phyloP scores from a whole-genome alignment of 2,888 invertebrate genomes.

The Phorcus lineatus region DNA sequence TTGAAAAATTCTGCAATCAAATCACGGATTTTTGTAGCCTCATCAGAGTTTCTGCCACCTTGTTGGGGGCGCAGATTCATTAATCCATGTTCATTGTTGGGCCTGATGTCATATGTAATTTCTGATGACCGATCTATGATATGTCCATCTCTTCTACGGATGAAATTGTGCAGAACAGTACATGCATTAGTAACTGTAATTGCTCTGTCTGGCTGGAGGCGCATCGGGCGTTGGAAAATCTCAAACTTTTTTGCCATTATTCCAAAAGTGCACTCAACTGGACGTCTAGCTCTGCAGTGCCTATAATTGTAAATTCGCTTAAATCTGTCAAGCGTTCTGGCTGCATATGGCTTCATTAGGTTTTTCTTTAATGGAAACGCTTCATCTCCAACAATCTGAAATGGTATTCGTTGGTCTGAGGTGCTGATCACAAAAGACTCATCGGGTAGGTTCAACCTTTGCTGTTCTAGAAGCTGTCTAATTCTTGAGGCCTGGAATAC shows the following conservation, averaged over 20 bases:
- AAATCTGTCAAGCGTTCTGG: not conserved
- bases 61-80: not conserved
- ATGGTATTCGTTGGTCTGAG: conserved; percentile 11
- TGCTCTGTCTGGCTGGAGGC: conserved; percentile 1
- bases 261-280: conserved; percentile 19
- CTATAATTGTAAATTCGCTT: conserved; percentile 14
- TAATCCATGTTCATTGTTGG: not conserved
- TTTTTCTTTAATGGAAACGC: conserved; percentile 27
- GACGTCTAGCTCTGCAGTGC: conserved; percentile 2
- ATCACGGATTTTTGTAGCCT: conserved; percentile 4
- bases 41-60: not conserved
- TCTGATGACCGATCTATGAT: conserved; percentile 4
- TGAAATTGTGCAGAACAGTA: conserved; percentile 13
- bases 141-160: conserved; percentile 11
- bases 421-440: conserved; percentile 16
- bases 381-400: conserved; percentile 17
- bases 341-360: conserved; percentile 9
- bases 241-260: conserved; percentile 9
- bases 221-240: conserved; percentile 17
- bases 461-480: not conserved
- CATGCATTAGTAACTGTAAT: conserved; percentile 9
- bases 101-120: not conserved
- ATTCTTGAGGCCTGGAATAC: conserved; percentile 18
- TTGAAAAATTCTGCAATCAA: not conserved
- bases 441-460: conserved; percentile 19